Evolutionary conservation across 92 coral and sea anemone species (phyloP).

Genomic region (Blastomussa wellsi): DNA sequence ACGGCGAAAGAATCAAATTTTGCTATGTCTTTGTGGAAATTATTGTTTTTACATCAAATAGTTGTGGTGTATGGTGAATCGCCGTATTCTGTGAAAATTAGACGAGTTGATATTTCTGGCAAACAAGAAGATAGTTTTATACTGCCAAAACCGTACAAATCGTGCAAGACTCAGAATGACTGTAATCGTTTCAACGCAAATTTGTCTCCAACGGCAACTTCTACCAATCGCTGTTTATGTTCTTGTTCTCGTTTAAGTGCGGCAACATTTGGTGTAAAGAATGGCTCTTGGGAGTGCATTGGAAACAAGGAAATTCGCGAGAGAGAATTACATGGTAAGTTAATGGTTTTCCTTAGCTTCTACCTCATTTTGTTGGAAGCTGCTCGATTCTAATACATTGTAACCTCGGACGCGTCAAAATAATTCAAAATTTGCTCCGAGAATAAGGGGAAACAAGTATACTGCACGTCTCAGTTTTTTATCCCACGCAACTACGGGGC

Average conservation of each 20-base stretch:
- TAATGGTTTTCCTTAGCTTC: too few species aligned
- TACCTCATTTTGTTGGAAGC: neutral
- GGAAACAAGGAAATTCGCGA: conserved; percentile 8
- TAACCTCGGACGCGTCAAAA: too few species aligned
- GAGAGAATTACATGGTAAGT: neutral
- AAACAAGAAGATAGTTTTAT: neutral
- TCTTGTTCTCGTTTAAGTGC: neutral
- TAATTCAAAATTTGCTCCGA: neutral
- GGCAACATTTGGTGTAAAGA: neutral
- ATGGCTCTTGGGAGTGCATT: neutral
- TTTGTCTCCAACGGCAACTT: neutral
- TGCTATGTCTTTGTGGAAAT: neutral
- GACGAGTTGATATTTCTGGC: neutral
- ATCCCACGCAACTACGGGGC: too few species aligned
- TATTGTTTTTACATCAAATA: neutral
- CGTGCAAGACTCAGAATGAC: neutral
- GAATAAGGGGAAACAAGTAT: too few species aligned
- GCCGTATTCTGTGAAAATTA: neutral
- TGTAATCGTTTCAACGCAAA: neutral
- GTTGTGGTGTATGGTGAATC: neutral
- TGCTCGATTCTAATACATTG: too few species aligned
- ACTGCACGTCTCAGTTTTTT: too few species aligned
- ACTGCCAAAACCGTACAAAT: neutral
- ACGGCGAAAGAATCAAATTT: neutral
- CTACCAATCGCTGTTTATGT: neutral